A percentile compares a stretch with the other conserved stretches of the same genome.
These are phyloP conservation scores for Tiliacea aurago DNA, from an alignment of 2,888 invertebrate species.

Conservation along the genomic window DNA sequence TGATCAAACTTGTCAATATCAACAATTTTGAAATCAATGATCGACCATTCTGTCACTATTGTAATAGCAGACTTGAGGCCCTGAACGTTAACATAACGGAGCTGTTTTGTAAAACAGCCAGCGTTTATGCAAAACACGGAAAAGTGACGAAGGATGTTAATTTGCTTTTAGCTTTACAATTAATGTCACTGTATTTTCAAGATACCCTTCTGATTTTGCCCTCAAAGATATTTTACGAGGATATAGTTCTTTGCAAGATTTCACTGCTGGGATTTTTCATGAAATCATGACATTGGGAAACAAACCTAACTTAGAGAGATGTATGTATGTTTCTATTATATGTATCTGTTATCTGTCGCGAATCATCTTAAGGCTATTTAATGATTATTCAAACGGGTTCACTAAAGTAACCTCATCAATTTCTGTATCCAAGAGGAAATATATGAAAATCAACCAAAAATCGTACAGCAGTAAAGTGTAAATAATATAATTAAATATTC, in stretches of 20 bases:
- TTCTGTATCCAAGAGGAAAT: conserved; percentile 27
- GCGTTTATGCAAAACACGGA: background rate
- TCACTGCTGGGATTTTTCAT: background rate
- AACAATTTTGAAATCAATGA: no score
- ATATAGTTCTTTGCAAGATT: background rate
- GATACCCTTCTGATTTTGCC: background rate
- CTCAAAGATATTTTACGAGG: background rate
- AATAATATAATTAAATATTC: conserved; percentile 16
- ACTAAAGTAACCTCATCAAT: background rate
- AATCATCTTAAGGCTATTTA: background rate
- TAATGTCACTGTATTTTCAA: background rate
- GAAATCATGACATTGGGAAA: no score
- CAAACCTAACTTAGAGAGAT: no score
- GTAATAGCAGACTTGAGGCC: no score
- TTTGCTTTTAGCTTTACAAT: background rate
- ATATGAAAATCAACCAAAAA: conserved; percentile 21
- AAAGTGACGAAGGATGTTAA: background rate
- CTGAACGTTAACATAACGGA: no score
- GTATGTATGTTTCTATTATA: no score
- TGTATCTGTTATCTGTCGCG: no score
- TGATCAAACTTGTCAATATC: no score
- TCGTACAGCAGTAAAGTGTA: background rate
- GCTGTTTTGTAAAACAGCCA: no score
- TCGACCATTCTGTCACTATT: no score
- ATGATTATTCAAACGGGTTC: background rate